Conservation (phyloP, 2,113 vertebrate genomes). For the Lepus europaeus region DNA sequence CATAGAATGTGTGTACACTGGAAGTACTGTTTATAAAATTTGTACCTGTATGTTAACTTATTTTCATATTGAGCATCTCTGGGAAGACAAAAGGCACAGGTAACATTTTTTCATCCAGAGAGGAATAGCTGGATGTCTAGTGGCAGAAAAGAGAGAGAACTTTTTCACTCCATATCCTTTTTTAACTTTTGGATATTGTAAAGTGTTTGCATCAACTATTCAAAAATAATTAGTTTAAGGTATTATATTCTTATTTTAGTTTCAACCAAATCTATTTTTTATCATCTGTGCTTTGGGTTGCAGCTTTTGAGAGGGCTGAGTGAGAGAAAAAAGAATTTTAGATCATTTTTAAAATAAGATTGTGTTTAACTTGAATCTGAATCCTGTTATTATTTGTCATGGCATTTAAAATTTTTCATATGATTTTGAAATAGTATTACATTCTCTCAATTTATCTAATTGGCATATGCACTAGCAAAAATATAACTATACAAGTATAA, state of each 20-base stretch:
- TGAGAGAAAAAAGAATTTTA: slow-evolving; percentile 40
- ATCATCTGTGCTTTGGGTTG: not conserved
- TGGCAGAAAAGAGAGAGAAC: not conserved
- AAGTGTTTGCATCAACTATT: not conserved
- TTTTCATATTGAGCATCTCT: not conserved
- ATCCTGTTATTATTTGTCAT: not conserved
- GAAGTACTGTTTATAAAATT: not conserved
- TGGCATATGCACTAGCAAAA: not conserved
- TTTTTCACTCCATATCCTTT: not conserved
- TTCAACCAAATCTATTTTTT: slow-evolving; percentile 2
- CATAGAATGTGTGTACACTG: not conserved
- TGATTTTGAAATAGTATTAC: slow-evolving; percentile 34
- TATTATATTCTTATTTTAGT: not conserved
- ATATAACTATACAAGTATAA: not conserved
- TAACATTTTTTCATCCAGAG: not conserved
- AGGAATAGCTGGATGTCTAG: not conserved
- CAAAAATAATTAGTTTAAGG: slow-evolving; percentile 27
- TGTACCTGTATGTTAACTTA: not conserved
- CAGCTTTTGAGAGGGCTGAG: not conserved
- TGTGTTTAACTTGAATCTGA: slow-evolving; percentile 6
- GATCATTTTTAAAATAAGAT: not conserved
- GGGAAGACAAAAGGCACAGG: not conserved
- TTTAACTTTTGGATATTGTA: not conserved
- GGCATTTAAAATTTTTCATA: not conserved
- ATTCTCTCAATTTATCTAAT: slow-evolving; percentile 24